These are phyloP conservation scores for Pissodes strobi DNA, from an alignment of 1,140 invertebrate genomes.

Conservation along the genomic window DNA sequence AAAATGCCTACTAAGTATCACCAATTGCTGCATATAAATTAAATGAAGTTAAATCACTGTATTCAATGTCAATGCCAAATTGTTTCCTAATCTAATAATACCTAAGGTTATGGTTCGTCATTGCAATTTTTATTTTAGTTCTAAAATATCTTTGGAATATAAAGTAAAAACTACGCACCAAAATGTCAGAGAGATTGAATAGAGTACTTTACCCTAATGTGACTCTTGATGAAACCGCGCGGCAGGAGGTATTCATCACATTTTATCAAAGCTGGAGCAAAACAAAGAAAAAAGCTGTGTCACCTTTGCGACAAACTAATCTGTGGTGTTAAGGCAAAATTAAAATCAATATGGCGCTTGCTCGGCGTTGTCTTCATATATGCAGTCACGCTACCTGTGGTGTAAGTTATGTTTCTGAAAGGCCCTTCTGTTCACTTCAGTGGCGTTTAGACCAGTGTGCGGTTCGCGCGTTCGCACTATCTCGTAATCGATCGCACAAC, in stretches of 20 bases:
- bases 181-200: too few relatives aligned
- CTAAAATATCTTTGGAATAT: too few relatives aligned
- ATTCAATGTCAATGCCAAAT: too few relatives aligned
- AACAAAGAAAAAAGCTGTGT: conserved; percentile 31
- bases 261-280: conserved; percentile 22
- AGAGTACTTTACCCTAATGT: conserved; percentile 1
- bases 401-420: conserved; percentile 45
- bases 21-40: too few relatives aligned
- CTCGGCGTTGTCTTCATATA: conserved; percentile 44
- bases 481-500: conserved; percentile 43
- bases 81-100: too few relatives aligned
- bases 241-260: conserved; percentile 16
- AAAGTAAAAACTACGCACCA: too few relatives aligned
- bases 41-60: too few relatives aligned
- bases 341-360: conserved; percentile 57
- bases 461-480: conserved; percentile 47
- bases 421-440: conserved; percentile 45
- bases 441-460: conserved; percentile 45
- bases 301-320: conserved; percentile 43
- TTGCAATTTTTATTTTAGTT: too few relatives aligned
- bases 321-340: conserved; percentile 44
- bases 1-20: too few relatives aligned
- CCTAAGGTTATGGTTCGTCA: too few relatives aligned
- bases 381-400: conserved; percentile 48
- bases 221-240: conserved; percentile 17